phyloP scores from a whole-genome alignment of 2,888 invertebrate genomes.

The Cactoblastis cactorum region DNA sequence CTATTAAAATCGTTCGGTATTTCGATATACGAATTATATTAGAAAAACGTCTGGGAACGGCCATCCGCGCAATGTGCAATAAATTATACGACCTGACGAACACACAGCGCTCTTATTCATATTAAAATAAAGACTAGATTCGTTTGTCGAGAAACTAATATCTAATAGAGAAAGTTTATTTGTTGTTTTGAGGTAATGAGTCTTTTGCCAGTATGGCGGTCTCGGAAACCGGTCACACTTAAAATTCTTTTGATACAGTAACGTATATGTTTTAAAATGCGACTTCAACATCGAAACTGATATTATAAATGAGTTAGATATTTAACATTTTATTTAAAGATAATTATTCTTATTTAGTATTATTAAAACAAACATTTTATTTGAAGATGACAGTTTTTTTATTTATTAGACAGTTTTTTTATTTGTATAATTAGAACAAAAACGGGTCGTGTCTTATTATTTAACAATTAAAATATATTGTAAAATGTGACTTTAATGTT shows the following conservation, averaged over 20 bases:
- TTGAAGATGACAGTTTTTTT: too few species aligned
- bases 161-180: slow-evolving; percentile 38
- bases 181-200: slow-evolving; percentile 15
- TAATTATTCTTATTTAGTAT: too few species aligned
- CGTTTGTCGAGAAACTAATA: slow-evolving; percentile 6
- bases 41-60: slow-evolving; percentile 68
- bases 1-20: slow-evolving; percentile 72
- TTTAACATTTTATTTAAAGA: too few species aligned
- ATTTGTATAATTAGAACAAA: too few species aligned
- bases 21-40: slow-evolving; percentile 67
- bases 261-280: slow-evolving; percentile 32
- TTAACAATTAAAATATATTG: too few species aligned
- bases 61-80: slow-evolving; percentile 67
- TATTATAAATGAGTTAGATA: slow-evolving; percentile 14
- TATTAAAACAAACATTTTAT: too few species aligned
- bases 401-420: too few species aligned
- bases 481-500: too few species aligned
- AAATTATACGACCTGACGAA: slow-evolving; percentile 53
- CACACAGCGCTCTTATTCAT: slow-evolving; percentile 30
- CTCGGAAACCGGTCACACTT: slow-evolving; percentile 41
- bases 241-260: slow-evolving; percentile 6
- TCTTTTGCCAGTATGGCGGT: slow-evolving; percentile 22
- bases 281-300: slow-evolving; percentile 11
- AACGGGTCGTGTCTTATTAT: too few species aligned
- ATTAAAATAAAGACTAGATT: slow-evolving; percentile 33